phyloP scores from a whole-genome alignment of 30 jellyfish, hydroid and myxozoan species.

The Chrysaora quinquecirrha region DNA sequence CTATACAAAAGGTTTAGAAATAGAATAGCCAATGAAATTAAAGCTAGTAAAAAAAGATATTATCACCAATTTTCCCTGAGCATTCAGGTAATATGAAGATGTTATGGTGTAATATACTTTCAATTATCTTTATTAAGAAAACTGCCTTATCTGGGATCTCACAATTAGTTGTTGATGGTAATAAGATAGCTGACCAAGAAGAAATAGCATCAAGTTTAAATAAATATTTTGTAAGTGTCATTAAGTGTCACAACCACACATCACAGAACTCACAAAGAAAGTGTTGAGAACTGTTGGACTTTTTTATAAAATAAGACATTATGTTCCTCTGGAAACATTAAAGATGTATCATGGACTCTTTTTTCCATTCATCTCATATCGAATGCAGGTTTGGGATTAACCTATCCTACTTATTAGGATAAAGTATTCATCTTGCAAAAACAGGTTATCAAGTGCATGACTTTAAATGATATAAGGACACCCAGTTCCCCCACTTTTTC shows the following conservation, averaged over 20 bases:
- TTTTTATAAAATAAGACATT: conserved; percentile 36
- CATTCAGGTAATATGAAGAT: conserved; percentile 15
- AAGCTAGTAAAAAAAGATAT: conserved; percentile 15
- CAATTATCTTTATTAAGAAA: background rate
- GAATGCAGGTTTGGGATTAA: conserved; percentile 6
- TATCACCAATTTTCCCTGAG: conserved; percentile 14
- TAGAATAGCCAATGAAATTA: conserved; percentile 6
- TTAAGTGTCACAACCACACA: conserved; percentile 52
- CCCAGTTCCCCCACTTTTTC: conserved; percentile 17
- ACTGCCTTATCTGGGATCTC: conserved; percentile 25
- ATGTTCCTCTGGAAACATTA: conserved; percentile 25
- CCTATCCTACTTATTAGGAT: conserved; percentile 19
- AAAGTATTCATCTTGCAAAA: conserved; percentile 37
- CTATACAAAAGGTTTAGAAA: background rate
- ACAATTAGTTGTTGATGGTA: conserved; percentile 19
- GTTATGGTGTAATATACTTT: conserved; percentile 3
- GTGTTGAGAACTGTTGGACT: conserved; percentile 35
- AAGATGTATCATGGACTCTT: conserved; percentile 13
- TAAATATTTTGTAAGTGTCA: conserved; percentile 31
- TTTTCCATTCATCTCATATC: conserved; percentile 2
- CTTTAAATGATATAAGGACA: conserved; percentile 8
- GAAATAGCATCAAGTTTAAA: conserved; percentile 19
- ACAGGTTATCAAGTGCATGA: conserved; percentile 10
- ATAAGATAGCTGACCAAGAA: conserved; percentile 28
- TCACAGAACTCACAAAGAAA: conserved; percentile 36